phyloP scores from a whole-genome alignment of 2,888 invertebrate species.

The Andrena dorsata region DNA sequence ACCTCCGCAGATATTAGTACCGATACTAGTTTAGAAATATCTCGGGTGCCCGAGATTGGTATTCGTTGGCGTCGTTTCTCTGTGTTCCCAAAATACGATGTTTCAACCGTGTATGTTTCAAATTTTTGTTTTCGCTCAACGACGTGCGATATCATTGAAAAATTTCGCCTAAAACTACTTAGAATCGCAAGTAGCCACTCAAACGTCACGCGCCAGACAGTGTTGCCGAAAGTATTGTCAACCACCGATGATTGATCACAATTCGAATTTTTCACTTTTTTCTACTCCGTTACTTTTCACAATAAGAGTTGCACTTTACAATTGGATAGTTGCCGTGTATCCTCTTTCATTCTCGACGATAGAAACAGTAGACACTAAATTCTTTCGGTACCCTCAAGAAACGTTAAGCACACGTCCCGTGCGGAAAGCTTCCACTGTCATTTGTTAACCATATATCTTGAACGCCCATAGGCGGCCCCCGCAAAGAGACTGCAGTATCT shows the following conservation, averaged over 20 bases:
- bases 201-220: neutral
- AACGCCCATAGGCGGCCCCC: no score
- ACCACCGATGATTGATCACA: neutral
- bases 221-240: neutral
- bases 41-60: neutral
- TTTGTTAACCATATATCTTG: no score
- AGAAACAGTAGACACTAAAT: no score
- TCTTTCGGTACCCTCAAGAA: no score
- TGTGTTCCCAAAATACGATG: constrained; percentile 25
- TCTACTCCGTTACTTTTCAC: neutral
- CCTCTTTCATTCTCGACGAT: no score
- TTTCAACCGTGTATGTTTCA: neutral
- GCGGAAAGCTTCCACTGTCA: no score
- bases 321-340: no score
- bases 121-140: neutral
- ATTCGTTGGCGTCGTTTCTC: constrained; percentile 32
- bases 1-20: neutral
- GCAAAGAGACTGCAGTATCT: no score
- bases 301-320: no score
- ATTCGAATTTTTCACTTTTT: neutral
- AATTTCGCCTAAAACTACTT: neutral
- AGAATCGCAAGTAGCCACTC: neutral
- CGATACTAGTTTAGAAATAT: constrained; percentile 18
- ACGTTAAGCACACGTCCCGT: no score
- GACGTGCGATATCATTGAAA: neutral